Evolutionary conservation across 2,113 vertebrate genomes (phyloP), one percentile per base, ranked within the genome.

Genomic region (Probosciger aterrimus): DNA sequence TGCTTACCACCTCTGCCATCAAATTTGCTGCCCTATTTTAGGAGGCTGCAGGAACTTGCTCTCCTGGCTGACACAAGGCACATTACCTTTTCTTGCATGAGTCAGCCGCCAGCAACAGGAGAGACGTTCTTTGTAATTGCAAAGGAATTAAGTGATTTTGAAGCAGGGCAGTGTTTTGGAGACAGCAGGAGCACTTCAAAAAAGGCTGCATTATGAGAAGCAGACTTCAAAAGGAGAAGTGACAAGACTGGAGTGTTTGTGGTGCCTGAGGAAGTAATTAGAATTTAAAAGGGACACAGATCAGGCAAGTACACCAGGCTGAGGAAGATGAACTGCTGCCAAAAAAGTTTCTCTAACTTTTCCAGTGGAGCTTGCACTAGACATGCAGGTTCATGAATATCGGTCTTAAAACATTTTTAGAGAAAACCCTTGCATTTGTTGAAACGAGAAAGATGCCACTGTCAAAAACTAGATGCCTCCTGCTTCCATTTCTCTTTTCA

Each of bases 201-300:
- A 95, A 92, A 91, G 74, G 68, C 92, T 95, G 82, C 75, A 65
- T 93, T 94, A 94, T 95, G 77, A 93, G 79, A 83, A 90, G 78
- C 33, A 82, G 92, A 96, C 96, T 96, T 97, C 94, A 95, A 96
- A 97, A 94, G 81, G 60, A 95, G 37, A 90, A 92, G 68, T 88
- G 96, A 96, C 96, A 97, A 95, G 92, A 91, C 86, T 86, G 69
- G 92, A 96, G 93, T 96, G 90, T 95, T 95, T 95, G 92, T 83
- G 81, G 82, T 94, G 93, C 94, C 79, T 83, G 75, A 97, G 96
- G 96, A 97, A 97, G 96, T 95, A 53, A 97, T 97, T 96, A 96
- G 86, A 96, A 97, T 96, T 97, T 96, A 95, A 96, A 96, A 97
- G 71, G 69, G 83, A 96, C 57, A 59, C 17, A 84, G 74, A 96